Evolutionary conservation across 2,797 vertebrate species (phyloP), one percentile per base, ranked within the genome.

Genomic region (Sebastes oblongus): DNA sequence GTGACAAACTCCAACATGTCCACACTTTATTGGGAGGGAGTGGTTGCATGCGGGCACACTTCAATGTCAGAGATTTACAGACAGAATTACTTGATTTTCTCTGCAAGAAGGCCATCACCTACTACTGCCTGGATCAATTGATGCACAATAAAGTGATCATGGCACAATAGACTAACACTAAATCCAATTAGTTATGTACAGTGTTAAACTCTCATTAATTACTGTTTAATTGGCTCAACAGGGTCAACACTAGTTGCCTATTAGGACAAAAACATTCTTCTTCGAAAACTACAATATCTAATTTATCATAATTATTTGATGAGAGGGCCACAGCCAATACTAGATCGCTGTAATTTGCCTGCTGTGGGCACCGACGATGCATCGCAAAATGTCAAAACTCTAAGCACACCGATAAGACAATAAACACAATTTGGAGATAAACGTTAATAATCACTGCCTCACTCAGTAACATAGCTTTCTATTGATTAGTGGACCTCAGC

Each of bases 391-490:
- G 30, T 65, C 24, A 30, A 58, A 75, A 60, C 58, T 68, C 12
- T 0, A 46, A 27, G 24, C 27, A 8, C 24, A 42, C 6, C 24
- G 27, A 34, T 61, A 14, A 56, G n/a, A 54, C 34, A 46, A 54
- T 60, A 7, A 61, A 62, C 13, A 34, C 52, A 59, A 76, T 78
- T 62, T 58, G 29, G 13, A 56, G 24, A 52, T 59, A 20, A 77
- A 42, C n/a, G n/a, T 32, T 75, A 56, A 66, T 77, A 71, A 88
- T 16, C 34, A 25, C 72, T 64, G 59, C 46, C 50, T 39, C 22
- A 34, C 54, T 55, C 72, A 54, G 30, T 55, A 7, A 61, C 56
- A 66, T 8, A 52, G 46, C 34, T 54, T 64, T 66, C 11, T 36
- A 74, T 70, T 70, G 72, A 83, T 66, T 61, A 8, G 18, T 16